Conservation (phyloP, 2,113 vertebrate genomes). For the Thinocorus orbignyianus region DNA sequence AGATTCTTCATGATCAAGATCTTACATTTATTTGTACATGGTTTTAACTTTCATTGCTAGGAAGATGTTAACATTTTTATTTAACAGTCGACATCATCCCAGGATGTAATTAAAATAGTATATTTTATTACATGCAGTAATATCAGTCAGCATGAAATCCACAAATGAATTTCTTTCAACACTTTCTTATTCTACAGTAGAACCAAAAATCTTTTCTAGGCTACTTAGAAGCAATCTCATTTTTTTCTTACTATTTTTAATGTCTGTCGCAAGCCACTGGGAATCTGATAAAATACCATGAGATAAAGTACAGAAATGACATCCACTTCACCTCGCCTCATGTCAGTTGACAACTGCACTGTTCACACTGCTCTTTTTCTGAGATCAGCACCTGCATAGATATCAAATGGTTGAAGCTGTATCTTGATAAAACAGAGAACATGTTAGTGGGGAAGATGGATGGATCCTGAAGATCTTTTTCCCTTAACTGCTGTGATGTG, state of each 20-base stretch:
- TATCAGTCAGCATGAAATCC: background rate
- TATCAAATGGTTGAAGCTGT: background rate
- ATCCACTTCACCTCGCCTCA: background rate
- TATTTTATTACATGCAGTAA: background rate
- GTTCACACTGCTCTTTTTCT: background rate
- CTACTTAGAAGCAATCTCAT: background rate
- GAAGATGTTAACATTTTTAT: background rate
- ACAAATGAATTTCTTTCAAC: background rate
- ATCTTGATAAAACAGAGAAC: background rate
- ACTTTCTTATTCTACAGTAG: background rate
- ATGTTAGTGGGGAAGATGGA: background rate
- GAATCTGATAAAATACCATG: background rate
- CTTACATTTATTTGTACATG: background rate
- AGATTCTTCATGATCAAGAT: background rate
- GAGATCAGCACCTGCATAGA: background rate
- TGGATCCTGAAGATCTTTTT: background rate
- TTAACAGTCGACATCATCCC: background rate
- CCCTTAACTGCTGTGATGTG: background rate
- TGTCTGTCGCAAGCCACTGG: background rate
- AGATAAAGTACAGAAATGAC: background rate
- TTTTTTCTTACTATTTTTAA: background rate
- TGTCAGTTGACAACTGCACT: background rate
- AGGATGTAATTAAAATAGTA: conserved; percentile 16
- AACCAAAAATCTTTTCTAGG: background rate
- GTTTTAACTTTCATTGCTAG: background rate